Conservation (phyloP, 2,113 vertebrate species). For the Mustela lutreola region DNA sequence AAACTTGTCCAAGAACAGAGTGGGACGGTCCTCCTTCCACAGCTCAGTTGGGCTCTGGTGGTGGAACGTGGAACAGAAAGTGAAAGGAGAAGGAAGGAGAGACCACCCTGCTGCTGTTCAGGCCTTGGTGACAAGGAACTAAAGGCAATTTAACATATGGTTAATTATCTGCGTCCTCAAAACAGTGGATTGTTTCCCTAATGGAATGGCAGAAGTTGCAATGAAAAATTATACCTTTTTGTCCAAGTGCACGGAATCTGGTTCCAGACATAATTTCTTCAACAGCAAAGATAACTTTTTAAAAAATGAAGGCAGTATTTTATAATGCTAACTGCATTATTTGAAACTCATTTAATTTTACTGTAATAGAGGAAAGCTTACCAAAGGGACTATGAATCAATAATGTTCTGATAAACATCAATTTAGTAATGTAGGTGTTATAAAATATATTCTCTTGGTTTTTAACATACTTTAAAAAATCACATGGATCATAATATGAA, state of each 20-base stretch:
- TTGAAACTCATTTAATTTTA: constrained; percentile 72
- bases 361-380: constrained; percentile 77
- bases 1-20: not conserved
- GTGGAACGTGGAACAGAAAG: not conserved
- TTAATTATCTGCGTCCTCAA: not conserved
- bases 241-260: constrained; percentile 73
- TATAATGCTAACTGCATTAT: constrained; percentile 22
- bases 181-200: constrained; percentile 43
- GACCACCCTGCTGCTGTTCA: not conserved
- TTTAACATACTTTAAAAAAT: constrained; percentile 56
- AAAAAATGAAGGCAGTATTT: constrained; percentile 47
- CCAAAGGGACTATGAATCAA: constrained; percentile 55
- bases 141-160: not conserved
- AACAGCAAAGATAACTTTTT: constrained; percentile 71
- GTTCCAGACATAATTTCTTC: constrained; percentile 77
- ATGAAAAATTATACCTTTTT: constrained; percentile 73
- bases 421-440: not conserved
- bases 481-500: not conserved
- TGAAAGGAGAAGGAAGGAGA: not conserved
- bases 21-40: not conserved
- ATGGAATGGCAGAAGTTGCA: not conserved
- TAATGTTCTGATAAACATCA: not conserved
- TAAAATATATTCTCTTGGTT: constrained; percentile 9
- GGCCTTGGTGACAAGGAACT: not conserved
- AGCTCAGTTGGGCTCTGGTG: not conserved